Evolutionary conservation across 2,888 invertebrate genomes (phyloP), one percentile per base, ranked within the genome.

Genomic region (Dolomedes plantarius): DNA sequence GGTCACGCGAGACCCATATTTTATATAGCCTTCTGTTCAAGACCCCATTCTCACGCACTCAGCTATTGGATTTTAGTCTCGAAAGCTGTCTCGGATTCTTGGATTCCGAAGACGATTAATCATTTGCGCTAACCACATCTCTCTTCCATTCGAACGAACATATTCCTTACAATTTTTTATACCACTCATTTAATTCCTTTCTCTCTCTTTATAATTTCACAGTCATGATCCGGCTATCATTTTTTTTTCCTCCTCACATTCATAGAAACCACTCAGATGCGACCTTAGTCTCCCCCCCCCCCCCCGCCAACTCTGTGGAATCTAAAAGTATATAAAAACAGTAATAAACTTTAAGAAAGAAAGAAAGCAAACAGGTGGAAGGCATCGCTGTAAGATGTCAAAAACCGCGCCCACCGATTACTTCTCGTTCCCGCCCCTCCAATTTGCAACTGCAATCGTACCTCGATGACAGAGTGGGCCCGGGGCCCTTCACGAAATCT

Each of bases 381-480:
- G 69, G n/a, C 16, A 13, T 27, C 69, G 27, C 16, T 69, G 69
- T 69, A 16, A n/a, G 32, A 69, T 39, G 69, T 69, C 69, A 69
- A 56, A 56, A 69, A 69, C 69, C 69, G 23, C 69, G 41, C 69
- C 69, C 69, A 69, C 69, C 69, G 39, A 41, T 69, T 69, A 69
- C 41, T 19, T 27, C 27, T 41, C 5, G 16, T 11, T 11, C 41
- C 31, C 69, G 69, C 69, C 69, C 41, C 69, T 39, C 69, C 69
- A 39, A 69, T 69, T 69, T 39, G 32, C 16, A 41, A 65, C 36
- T 64, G 32, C 36, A 68, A 2, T 68, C 68, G n/a, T 11, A 36
- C 6, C 39, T 27, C 69, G 69, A 69, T 69, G 69, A 69, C 39
- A 27, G 27, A 69, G 69, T 69, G 69, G 16, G 39, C 69, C 69